A percentile compares a stretch with the other conserved stretches of the same genome.
Conservation (phyloP, 1,140 invertebrate genomes). For the Phocides pigmalion region DNA sequence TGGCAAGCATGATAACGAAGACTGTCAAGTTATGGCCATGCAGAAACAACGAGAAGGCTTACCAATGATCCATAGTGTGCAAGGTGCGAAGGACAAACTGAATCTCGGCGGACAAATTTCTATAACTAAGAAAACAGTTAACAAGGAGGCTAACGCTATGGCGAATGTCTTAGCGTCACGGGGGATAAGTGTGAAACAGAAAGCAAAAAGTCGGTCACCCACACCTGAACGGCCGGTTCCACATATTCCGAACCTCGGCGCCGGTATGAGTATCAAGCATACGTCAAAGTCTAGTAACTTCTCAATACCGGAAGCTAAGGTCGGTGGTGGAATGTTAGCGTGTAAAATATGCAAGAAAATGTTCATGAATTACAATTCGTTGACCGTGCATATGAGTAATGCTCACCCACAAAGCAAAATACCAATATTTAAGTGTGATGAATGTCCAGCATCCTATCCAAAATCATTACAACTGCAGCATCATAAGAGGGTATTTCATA, state of each 20-base stretch:
- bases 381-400: slow-evolving; percentile 70
- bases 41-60: slow-evolving; percentile 89
- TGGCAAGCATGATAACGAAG: slow-evolving; percentile 80
- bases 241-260: slow-evolving; percentile 87
- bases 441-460: slow-evolving; percentile 89
- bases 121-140: slow-evolving; percentile 86
- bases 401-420: slow-evolving; percentile 73
- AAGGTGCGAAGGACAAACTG: slow-evolving; percentile 84
- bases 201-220: slow-evolving; percentile 78
- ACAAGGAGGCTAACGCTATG: slow-evolving; percentile 88
- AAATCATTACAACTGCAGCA: slow-evolving; percentile 86
- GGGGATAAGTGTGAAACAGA: slow-evolving; percentile 90
- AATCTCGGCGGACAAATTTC: slow-evolving; percentile 83
- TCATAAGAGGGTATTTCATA: slow-evolving; percentile 89
- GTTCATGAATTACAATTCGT: slow-evolving; percentile 70
- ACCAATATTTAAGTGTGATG: slow-evolving; percentile 86
- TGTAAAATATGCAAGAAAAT: slow-evolving; percentile 78
- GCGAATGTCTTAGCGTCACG: slow-evolving; percentile 89
- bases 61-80: slow-evolving; percentile 89
- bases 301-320: slow-evolving; percentile 76
- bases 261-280: slow-evolving; percentile 88
- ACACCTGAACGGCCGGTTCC: slow-evolving; percentile 71
- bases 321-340: slow-evolving; percentile 64
- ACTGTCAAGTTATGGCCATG: slow-evolving; percentile 86
- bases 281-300: slow-evolving; percentile 73